Conservation (phyloP, 2,888 invertebrate genomes). For the Papilio protenor region DNA sequence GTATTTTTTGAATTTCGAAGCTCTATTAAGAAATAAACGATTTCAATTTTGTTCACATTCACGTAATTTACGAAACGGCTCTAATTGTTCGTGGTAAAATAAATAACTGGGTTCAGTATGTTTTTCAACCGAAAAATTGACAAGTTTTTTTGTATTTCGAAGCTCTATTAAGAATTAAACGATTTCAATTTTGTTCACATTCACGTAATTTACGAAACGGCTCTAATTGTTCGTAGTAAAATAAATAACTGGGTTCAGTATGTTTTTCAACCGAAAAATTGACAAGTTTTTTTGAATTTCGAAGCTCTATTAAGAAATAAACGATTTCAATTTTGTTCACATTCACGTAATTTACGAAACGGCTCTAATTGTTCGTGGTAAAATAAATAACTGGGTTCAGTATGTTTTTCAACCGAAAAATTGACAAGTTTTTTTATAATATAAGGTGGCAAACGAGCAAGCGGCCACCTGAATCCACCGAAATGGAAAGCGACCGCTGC, state of each 20-base stretch:
- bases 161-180: not conserved
- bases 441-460: too few relatives aligned
- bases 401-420: not conserved
- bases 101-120: not conserved
- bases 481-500: too few relatives aligned
- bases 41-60: not conserved
- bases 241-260: not conserved
- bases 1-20: not conserved
- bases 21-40: not conserved
- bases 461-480: too few relatives aligned
- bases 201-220: not conserved
- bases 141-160: not conserved
- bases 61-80: not conserved
- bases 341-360: not conserved
- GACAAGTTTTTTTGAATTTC: not conserved
- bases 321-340: constrained; percentile 6
- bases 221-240: not conserved
- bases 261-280: not conserved
- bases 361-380: not conserved
- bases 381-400: not conserved
- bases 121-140: not conserved
- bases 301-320: not conserved
- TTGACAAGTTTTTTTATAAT: not conserved
- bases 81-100: not conserved
- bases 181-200: not conserved